phyloP scores from a whole-genome alignment of 2,797 vertebrate species.

The Periophthalmus magnuspinnatus region DNA sequence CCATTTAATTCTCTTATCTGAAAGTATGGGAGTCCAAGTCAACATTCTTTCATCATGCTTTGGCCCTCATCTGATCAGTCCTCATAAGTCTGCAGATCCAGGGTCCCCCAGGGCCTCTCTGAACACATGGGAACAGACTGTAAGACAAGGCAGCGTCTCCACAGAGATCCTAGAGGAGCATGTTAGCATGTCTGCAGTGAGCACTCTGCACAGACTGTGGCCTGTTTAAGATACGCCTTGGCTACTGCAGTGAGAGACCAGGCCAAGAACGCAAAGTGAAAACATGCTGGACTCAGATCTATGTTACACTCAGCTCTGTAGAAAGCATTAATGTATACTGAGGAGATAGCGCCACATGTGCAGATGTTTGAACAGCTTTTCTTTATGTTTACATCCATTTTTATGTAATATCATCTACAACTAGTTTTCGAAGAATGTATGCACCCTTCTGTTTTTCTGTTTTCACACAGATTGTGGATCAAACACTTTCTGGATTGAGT shows the following conservation, averaged over 20 bases:
- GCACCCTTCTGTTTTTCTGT: slow-evolving; percentile 3
- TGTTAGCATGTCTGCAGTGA: slow-evolving; percentile 27
- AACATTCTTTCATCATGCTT: slow-evolving; percentile 39
- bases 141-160: slow-evolving; percentile 23
- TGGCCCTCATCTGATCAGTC: slow-evolving; percentile 38
- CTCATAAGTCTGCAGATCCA: slow-evolving; percentile 33
- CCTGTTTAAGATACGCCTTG: slow-evolving; percentile 19
- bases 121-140: slow-evolving; percentile 55
- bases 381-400: neutral
- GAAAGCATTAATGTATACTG: slow-evolving; percentile 17
- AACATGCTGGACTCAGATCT: slow-evolving; percentile 20
- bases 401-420: neutral
- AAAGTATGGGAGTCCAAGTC: neutral
- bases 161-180: slow-evolving; percentile 43
- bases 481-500: neutral
- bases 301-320: slow-evolving; percentile 13
- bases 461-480: neutral
- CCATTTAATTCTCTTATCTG: neutral
- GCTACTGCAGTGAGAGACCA: slow-evolving; percentile 12
- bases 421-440: neutral
- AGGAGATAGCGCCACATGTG: slow-evolving; percentile 11
- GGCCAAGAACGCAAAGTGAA: slow-evolving; percentile 29
- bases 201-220: slow-evolving; percentile 29
- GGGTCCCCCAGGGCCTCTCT: slow-evolving; percentile 52
- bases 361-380: slow-evolving; percentile 16